Percentiles rank a stretch among this genome's conserved stretches.
These are phyloP conservation scores for Labia minor DNA, from an alignment of 2,888 invertebrate species.

Conservation along the genomic window DNA sequence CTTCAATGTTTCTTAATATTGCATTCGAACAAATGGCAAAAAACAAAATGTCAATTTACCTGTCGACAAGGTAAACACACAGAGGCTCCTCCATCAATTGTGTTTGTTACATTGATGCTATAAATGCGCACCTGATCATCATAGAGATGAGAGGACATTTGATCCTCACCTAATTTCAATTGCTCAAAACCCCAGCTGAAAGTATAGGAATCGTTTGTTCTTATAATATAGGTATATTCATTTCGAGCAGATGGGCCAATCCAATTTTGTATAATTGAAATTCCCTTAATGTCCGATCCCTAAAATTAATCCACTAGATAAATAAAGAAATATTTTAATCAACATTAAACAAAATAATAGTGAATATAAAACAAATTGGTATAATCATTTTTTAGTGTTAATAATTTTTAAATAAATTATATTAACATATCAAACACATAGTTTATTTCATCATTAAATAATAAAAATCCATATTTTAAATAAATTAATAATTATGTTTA, in stretches of 20 bases:
- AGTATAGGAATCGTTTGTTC: slow-evolving; percentile 35
- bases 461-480: no score
- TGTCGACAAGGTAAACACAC: slow-evolving; percentile 40
- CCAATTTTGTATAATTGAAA: slow-evolving; percentile 37
- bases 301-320: slow-evolving; percentile 26
- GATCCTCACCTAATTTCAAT: slow-evolving; percentile 27
- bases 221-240: slow-evolving; percentile 34
- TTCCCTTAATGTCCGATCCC: slow-evolving; percentile 35
- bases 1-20: not conserved
- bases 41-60: no score
- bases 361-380: not conserved
- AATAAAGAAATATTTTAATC: not conserved
- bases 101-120: slow-evolving; percentile 44
- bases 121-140: slow-evolving; percentile 41
- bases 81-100: slow-evolving; percentile 43
- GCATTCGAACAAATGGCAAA: no score
- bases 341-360: no score
- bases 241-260: slow-evolving; percentile 33
- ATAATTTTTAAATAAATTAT: slow-evolving; percentile 16
- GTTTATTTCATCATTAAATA: no score
- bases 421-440: no score
- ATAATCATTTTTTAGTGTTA: not conserved
- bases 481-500: no score
- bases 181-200: slow-evolving; percentile 42
- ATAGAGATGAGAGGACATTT: slow-evolving; percentile 24